phyloP scores from a whole-genome alignment of 2,888 invertebrate genomes.

The Drosophila nr. medialis region DNA sequence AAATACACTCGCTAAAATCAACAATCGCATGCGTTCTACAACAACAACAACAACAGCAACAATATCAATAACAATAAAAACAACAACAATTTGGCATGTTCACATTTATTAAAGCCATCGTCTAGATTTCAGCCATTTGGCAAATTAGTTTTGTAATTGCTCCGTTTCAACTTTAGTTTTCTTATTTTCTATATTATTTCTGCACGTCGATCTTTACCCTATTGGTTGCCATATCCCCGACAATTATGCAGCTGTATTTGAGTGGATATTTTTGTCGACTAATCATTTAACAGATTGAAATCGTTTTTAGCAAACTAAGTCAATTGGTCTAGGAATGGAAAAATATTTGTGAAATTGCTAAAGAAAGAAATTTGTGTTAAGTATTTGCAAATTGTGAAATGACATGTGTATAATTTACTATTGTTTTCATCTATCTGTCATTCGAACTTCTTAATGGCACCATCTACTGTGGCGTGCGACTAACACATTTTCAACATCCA shows the following conservation, averaged over 20 bases:
- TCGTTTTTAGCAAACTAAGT: conserved; percentile 5
- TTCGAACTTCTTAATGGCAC: not conserved
- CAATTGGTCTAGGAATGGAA: not conserved
- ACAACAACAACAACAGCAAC: conserved; percentile 3
- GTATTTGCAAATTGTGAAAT: not conserved
- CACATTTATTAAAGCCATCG: conserved; percentile 73
- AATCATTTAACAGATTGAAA: conserved; percentile 8
- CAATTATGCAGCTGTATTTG: conserved; percentile 36
- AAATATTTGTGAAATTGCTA: not conserved
- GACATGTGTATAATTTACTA: not conserved
- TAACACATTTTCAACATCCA: not conserved
- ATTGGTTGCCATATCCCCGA: conserved; percentile 25
- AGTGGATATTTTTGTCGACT: conserved; percentile 7
- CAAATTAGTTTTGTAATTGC: conserved; percentile 71
- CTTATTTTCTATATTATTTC: not conserved
- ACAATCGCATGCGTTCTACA: conserved; percentile 24
- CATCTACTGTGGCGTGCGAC: not conserved
- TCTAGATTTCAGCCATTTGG: conserved; percentile 58
- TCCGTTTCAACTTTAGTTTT: conserved; percentile 38
- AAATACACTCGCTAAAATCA: conserved; percentile 38
- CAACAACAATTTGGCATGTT: conserved; percentile 74
- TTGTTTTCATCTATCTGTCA: not conserved
- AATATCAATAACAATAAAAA: conserved; percentile 2
- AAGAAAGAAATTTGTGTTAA: not conserved
- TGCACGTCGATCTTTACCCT: conserved; percentile 9